Conservation (phyloP, 1,140 invertebrate species). For the Geopemphigus sp. region DNA sequence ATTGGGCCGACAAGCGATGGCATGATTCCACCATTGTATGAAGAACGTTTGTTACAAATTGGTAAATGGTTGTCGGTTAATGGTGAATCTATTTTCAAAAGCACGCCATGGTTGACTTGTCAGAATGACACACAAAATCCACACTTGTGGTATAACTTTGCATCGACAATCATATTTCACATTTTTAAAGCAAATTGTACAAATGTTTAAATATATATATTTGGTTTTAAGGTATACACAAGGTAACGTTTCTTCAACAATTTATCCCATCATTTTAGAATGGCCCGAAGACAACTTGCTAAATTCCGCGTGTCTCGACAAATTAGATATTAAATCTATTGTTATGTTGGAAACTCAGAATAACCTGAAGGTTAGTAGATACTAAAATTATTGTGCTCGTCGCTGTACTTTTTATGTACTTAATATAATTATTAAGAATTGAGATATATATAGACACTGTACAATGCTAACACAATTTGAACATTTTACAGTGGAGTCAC, state of each 20-base stretch:
- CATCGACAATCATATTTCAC: neutral
- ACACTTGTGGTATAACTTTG: conserved; percentile 67
- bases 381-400: neutral
- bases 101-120: conserved; percentile 66
- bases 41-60: conserved; percentile 75
- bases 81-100: conserved; percentile 86
- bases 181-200: neutral
- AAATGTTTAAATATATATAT: neutral
- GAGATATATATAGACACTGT: neutral
- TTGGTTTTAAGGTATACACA: conserved; percentile 41
- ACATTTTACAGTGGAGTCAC: conserved; percentile 11
- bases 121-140: conserved; percentile 80
- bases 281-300: conserved; percentile 27
- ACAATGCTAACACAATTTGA: neutral
- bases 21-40: conserved; percentile 81
- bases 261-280: conserved; percentile 25
- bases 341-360: conserved; percentile 32
- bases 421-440: neutral
- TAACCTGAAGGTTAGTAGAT: conserved; percentile 2
- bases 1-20: conserved; percentile 89
- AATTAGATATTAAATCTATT: conserved; percentile 24
- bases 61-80: conserved; percentile 79
- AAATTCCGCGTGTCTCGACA: conserved; percentile 3
- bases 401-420: neutral
- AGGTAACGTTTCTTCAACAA: neutral